Evolutionary conservation across 2,113 vertebrate genomes (phyloP), one percentile per base, ranked within the genome.

Genomic region (Acanthochromis polyacanthus): DNA sequence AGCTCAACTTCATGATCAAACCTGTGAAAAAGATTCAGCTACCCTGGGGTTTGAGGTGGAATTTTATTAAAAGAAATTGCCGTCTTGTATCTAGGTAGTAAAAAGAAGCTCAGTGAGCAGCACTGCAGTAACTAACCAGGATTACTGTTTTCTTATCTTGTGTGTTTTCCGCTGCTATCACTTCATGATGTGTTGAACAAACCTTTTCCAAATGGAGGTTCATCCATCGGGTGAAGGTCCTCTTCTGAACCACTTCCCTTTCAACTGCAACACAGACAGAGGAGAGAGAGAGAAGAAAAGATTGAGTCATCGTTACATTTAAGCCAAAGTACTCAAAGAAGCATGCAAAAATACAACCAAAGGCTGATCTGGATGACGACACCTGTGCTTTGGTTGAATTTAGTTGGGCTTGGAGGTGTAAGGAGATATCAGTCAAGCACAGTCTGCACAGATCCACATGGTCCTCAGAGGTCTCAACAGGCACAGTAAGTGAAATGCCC

Each of bases 141-240:
- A 75, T 74, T 22, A 70, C n/a, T 1, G 32, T 17, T 28, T 45
- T 17, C 25, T 11, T 6, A 30, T 32, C 28, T 65, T 30, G 48
- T 63, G 32, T 30, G 8, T 67, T 32, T 50, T 40, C 43, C 20
- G 23, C 28, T 40, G 59, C 25, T 45, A 50, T 30, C 30, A 30
- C 30, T 30, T 4, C 22, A 71, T 25, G 58, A 60, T 12, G 10
- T 46, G 16, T 20, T 25, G 16, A 32, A 85, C 90, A 67, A 90
- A 98, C 98, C 96, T 99, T 99, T 87, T 97, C 96, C 61, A 99
- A 93, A 77, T 99, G 97, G 1, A 99, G 95, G 87, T 99, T 99
- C 74, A 99, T 97, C 98, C 98, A 99, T 71, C 98, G 95, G 2
- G 98, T 99, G 75, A 99, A 99, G 9, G 98, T 99, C 82, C 97